Evolutionary conservation across 1,140 invertebrate genomes (phyloP).

Genomic region (Microplitis demolitor): DNA sequence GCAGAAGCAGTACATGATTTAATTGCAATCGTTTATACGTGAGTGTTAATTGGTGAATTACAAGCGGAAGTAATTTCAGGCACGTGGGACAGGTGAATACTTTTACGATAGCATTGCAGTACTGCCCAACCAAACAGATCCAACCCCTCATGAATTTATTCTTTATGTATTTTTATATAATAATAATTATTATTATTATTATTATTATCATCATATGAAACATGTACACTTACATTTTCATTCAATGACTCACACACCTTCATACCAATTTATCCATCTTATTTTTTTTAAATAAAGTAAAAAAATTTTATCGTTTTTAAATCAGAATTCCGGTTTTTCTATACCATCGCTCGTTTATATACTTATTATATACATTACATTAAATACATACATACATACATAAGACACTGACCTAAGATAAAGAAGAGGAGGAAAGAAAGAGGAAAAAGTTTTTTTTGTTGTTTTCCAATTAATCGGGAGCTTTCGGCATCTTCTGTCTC

Average conservation of each 20-base stretch:
- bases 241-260: not conserved
- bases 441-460: not conserved
- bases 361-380: not conserved
- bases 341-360: not conserved
- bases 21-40: not conserved
- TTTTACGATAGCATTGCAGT: not conserved
- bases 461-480: no score
- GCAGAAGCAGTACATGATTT: not conserved
- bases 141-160: not conserved
- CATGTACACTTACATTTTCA: no score
- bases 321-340: not conserved
- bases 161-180: not conserved
- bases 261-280: not conserved
- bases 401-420: constrained; percentile 14
- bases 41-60: constrained; percentile 5
- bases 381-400: not conserved
- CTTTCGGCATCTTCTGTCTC: no score
- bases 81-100: not conserved
- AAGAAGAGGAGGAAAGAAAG: not conserved
- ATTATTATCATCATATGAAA: no score
- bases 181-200: no score
- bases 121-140: not conserved
- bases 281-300: not conserved
- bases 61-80: constrained; percentile 10
- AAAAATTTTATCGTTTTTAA: no score